Conservation (phyloP, 2,888 invertebrate genomes). For the Leucozona laternaria region DNA sequence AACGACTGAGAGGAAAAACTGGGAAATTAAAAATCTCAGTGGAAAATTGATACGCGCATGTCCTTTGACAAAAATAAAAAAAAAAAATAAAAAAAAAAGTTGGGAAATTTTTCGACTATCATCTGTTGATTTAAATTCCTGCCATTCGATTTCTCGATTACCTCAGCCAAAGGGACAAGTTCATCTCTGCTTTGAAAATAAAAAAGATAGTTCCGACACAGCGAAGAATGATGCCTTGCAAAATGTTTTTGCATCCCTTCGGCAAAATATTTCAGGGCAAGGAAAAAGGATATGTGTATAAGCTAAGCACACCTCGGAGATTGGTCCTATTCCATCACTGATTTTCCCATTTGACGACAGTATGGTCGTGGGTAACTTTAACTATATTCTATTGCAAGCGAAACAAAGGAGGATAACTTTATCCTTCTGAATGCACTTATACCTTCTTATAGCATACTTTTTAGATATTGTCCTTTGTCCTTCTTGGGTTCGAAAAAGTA, state of each 20-base stretch:
- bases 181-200: conserved; percentile 22
- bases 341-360: conserved; percentile 38
- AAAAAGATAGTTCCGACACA: not conserved
- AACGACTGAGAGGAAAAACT: conserved; percentile 9
- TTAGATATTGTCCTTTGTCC: conserved; percentile 33
- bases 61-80: not conserved
- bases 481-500: conserved; percentile 41
- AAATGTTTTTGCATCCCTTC: conserved; percentile 7
- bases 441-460: too few relatives aligned
- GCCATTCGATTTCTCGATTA: conserved; percentile 18
- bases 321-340: conserved; percentile 31
- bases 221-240: conserved; percentile 20
- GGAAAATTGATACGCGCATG: conserved; percentile 9
- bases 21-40: conserved; percentile 26
- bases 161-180: conserved; percentile 40
- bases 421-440: conserved; percentile 43
- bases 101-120: conserved; percentile 50
- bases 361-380: not conserved
- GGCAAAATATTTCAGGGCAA: not conserved
- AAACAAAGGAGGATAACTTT: conserved; percentile 39
- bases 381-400: not conserved
- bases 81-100: not conserved
- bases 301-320: conserved; percentile 59
- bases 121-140: conserved; percentile 60
- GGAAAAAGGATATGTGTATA: conserved; percentile 15